Percentiles rank a stretch among this genome's conserved stretches.
phyloP scores from a whole-genome alignment of 2,888 invertebrate genomes.

The Epinotia bilunana region DNA sequence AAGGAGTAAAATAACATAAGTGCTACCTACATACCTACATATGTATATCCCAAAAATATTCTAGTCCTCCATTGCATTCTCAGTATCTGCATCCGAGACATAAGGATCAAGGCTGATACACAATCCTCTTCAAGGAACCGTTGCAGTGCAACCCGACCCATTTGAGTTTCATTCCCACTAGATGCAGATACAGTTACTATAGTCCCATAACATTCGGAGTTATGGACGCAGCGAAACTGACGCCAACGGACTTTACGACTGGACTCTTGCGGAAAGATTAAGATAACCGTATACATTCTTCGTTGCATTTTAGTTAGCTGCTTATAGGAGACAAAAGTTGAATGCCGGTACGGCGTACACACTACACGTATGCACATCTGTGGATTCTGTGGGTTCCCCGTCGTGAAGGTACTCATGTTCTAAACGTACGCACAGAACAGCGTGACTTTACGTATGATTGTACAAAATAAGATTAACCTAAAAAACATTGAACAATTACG shows the following conservation, averaged over 20 bases:
- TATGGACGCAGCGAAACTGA: conserved; percentile 30
- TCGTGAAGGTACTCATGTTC: neutral
- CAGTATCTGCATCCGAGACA: conserved; percentile 51
- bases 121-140: conserved; percentile 57
- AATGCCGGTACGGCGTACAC: neutral
- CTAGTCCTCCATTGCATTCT: conserved; percentile 49
- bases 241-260: conserved; percentile 14
- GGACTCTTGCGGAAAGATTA: conserved; percentile 23
- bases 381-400: neutral
- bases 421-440: neutral
- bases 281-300: conserved; percentile 11
- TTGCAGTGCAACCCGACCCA: conserved; percentile 53
- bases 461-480: neutral
- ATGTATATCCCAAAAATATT: neutral
- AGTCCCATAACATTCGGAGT: conserved; percentile 37
- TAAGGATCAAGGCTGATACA: conserved; percentile 46
- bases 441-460: neutral
- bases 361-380: neutral
- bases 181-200: conserved; percentile 44
- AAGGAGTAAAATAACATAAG: neutral
- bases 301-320: neutral
- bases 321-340: neutral
- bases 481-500: neutral
- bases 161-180: conserved; percentile 42
- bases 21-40: too few relatives aligned